Percentiles rank a stretch among this genome's conserved stretches.
phyloP scores from a whole-genome alignment of 2,113 vertebrate genomes.

The Ailuropoda melanoleuca region DNA sequence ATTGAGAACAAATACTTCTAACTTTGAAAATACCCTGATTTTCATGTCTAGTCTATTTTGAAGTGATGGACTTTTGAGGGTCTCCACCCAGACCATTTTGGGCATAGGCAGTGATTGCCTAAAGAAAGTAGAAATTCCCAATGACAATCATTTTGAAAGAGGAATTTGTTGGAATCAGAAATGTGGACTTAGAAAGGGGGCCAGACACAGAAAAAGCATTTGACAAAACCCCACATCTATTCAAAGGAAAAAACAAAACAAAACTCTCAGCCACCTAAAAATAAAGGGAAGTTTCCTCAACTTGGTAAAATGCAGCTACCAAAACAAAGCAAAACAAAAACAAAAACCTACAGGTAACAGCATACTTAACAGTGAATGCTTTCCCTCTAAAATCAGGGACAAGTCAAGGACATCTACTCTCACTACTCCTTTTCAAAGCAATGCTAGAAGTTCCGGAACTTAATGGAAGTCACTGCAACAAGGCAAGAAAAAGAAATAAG shows the following conservation, averaged over 20 bases:
- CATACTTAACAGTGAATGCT: neutral
- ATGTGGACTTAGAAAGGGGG: neutral
- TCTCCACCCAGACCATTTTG: neutral
- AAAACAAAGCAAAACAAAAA: neutral
- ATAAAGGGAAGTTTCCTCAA: neutral
- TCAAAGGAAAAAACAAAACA: neutral
- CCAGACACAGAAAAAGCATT: neutral
- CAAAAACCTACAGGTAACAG: neutral
- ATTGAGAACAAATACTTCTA: neutral
- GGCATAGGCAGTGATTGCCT: neutral
- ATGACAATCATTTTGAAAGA: neutral
- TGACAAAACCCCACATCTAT: constrained; percentile 28
- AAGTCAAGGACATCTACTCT: neutral
- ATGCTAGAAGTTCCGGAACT: neutral
- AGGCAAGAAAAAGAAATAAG: neutral
- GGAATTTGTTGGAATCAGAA: constrained; percentile 39
- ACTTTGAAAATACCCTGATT: neutral
- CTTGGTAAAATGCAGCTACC: neutral
- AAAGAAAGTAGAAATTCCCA: constrained; percentile 9
- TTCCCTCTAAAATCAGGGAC: neutral
- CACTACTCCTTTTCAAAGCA: neutral
- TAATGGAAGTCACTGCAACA: neutral
- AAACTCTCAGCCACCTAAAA: neutral
- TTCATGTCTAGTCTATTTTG: neutral
- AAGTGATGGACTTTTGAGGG: neutral